Percentiles rank a stretch among this genome's conserved stretches.
These are phyloP conservation scores for Channa argus DNA, from an alignment of 2,113 vertebrate genomes.

Conservation along the genomic window DNA sequence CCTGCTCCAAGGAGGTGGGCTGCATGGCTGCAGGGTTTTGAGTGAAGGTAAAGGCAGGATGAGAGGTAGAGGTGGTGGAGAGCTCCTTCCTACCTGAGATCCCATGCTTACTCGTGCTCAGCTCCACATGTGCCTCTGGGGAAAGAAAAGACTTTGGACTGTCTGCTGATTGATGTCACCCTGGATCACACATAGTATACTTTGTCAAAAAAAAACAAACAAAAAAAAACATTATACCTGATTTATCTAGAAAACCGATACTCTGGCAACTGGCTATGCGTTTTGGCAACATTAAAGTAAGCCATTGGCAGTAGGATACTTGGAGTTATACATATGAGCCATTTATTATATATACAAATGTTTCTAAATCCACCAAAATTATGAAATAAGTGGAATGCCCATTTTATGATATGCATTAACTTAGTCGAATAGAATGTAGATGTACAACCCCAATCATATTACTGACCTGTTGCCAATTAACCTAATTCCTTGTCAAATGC, in stretches of 20 bases:
- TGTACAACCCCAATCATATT: too few species aligned
- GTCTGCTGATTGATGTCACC: not conserved
- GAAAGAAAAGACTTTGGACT: conserved; percentile 2
- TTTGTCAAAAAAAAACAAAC: not conserved
- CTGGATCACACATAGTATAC: not conserved
- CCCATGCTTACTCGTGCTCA: conserved; percentile 86
- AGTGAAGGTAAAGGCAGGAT: conserved; percentile 71
- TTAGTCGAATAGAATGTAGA: not conserved
- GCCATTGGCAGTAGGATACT: too few species aligned
- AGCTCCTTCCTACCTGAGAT: conserved; percentile 82
- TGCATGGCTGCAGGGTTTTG: conserved; percentile 77
- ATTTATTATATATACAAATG: too few species aligned
- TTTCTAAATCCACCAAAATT: too few species aligned
- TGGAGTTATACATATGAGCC: too few species aligned
- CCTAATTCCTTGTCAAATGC: too few species aligned
- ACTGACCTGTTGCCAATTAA: too few species aligned
- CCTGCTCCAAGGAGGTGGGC: conserved; percentile 89
- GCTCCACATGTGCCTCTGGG: conserved; percentile 90
- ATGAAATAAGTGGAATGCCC: not conserved
- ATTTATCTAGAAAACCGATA: not conserved
- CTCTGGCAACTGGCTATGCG: not conserved
- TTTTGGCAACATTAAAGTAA: too few species aligned
- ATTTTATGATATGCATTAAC: not conserved
- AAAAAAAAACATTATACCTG: not conserved
- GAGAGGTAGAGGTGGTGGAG: conserved; percentile 69